Conservation (phyloP, 2,888 invertebrate species). For the Trypoxylon attenuatum region DNA sequence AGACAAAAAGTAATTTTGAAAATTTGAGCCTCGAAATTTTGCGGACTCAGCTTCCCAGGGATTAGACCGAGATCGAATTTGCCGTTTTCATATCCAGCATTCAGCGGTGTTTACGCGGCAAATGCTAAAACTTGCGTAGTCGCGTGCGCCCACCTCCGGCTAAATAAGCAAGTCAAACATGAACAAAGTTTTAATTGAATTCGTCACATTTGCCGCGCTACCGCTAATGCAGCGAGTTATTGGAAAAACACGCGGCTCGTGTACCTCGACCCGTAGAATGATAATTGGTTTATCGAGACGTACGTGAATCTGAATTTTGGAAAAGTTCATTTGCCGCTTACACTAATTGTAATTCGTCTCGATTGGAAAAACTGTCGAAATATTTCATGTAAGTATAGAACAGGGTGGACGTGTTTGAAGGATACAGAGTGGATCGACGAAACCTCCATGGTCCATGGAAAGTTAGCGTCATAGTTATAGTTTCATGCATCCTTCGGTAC, state of each 20-base stretch:
- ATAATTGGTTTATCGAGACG: conserved; percentile 30
- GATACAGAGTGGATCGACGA: too few relatives aligned
- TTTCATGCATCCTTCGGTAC: too few relatives aligned
- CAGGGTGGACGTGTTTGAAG: too few relatives aligned
- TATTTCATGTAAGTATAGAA: too few relatives aligned
- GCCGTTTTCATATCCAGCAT: conserved; percentile 44
- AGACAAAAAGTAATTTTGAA: too few relatives aligned
- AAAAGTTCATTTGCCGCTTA: too few relatives aligned
- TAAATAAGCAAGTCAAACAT: too few relatives aligned
- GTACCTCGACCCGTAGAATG: conserved; percentile 4
- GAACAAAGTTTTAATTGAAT: conserved; percentile 47
- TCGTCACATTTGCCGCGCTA: conserved; percentile 40
- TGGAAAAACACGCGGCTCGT: conserved; percentile 1
- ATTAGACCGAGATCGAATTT: conserved; percentile 43
- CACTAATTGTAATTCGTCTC: too few relatives aligned
- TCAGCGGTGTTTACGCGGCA: conserved; percentile 40
- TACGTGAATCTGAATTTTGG: too few relatives aligned
- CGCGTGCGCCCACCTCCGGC: background rate
- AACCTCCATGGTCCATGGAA: too few relatives aligned
- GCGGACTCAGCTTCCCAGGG: conserved; percentile 40
- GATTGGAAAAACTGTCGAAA: too few relatives aligned
- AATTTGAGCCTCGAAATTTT: conserved; percentile 45
- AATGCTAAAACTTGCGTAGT: conserved; percentile 35
- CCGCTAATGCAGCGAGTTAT: conserved; percentile 36
- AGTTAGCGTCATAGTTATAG: too few relatives aligned